A percentile compares a stretch with the other conserved stretches of the same genome.
Evolutionary conservation across 2,113 vertebrate genomes (phyloP).

Genomic region (Sigmodon hispidus): DNA sequence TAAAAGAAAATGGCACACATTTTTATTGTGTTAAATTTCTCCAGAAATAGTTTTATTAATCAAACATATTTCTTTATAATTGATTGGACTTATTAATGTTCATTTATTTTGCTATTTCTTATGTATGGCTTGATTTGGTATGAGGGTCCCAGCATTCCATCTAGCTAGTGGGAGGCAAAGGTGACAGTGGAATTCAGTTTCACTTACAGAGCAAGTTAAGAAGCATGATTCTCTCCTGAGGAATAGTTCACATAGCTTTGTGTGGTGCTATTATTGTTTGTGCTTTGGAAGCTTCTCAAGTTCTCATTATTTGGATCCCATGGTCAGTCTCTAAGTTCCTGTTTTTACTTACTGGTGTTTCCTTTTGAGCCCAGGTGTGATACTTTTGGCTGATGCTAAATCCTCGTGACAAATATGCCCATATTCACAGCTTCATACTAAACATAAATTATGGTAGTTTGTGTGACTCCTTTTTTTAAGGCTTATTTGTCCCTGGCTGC

Average conservation of each 20-base stretch:
- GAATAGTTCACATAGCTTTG: neutral
- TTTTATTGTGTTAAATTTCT: conserved; percentile 41
- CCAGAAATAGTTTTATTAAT: conserved; percentile 42
- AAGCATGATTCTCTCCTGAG: neutral
- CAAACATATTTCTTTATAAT: conserved; percentile 21
- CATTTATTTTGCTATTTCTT: conserved; percentile 51
- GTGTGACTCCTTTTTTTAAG: neutral
- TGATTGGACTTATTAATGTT: conserved; percentile 27
- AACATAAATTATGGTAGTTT: neutral
- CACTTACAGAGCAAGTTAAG: neutral
- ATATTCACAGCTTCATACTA: neutral
- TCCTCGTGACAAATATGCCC: neutral
- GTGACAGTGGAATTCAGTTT: neutral
- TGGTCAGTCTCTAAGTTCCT: neutral
- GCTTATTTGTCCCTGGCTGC: neutral
- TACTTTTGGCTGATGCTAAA: neutral
- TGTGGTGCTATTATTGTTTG: neutral
- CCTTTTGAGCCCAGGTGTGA: neutral
- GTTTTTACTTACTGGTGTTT: conserved; percentile 33
- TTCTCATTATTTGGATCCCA: neutral
- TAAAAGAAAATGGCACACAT: conserved; percentile 23
- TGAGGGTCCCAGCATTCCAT: conserved; percentile 2
- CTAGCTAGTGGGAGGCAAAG: neutral
- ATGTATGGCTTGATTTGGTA: neutral
- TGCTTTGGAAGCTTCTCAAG: conserved; percentile 17